A percentile compares a stretch with the other conserved stretches of the same genome.
Conservation (phyloP, 2,797 vertebrate genomes). For the Epinephelus awoara region DNA sequence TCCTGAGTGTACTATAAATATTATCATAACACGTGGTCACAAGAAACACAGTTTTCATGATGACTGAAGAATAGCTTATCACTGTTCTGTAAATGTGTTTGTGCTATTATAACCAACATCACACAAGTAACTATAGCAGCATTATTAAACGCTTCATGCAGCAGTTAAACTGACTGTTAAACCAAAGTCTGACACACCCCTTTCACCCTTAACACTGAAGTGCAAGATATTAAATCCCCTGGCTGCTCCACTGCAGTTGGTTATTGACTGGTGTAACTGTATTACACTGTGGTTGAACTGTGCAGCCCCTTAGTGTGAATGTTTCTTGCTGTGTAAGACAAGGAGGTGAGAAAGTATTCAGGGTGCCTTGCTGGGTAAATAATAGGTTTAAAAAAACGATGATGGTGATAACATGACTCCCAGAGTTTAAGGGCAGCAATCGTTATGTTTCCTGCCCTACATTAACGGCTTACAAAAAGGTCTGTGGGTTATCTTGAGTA, state of each 20-base stretch:
- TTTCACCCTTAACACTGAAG: neutral
- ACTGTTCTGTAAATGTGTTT: neutral
- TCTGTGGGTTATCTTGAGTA: too few species aligned
- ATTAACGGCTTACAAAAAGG: too few species aligned
- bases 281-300: slow-evolving; percentile 14
- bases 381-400: neutral
- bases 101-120: neutral
- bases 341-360: neutral
- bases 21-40: neutral
- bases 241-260: slow-evolving; percentile 9
- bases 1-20: neutral
- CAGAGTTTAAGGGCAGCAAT: neutral
- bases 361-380: neutral
- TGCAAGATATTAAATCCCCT: slow-evolving; percentile 9
- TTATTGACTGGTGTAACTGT: slow-evolving; percentile 17
- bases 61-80: neutral
- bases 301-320: neutral
- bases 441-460: neutral
- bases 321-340: neutral
- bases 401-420: neutral
- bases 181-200: neutral
- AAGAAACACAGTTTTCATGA: neutral
- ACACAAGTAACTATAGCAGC: neutral
- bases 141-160: neutral
- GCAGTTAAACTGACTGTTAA: slow-evolving; percentile 9